These are phyloP conservation scores for Pseudolaguvia tuberculata DNA, from an alignment of 2,113 vertebrate genomes.

Conservation along the genomic window DNA sequence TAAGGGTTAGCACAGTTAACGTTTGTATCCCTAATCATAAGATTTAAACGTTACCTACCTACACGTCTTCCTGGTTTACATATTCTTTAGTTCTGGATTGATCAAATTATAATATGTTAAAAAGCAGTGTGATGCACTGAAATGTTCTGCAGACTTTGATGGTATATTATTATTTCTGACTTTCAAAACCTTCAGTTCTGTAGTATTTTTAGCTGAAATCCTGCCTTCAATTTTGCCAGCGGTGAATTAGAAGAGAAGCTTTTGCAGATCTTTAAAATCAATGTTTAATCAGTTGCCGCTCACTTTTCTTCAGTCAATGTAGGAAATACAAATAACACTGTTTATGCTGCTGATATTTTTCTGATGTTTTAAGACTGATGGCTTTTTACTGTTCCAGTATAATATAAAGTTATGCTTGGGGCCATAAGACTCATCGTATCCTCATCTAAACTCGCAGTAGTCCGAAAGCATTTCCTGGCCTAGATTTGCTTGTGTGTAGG, in stretches of 20 bases:
- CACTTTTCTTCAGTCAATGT: neutral
- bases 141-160: too few relatives aligned
- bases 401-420: neutral
- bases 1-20: too few relatives aligned
- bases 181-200: too few relatives aligned
- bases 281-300: neutral
- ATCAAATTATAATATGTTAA: too few relatives aligned
- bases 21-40: too few relatives aligned
- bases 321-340: neutral
- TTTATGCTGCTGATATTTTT: neutral
- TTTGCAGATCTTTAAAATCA: neutral
- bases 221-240: neutral
- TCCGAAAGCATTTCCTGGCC: neutral
- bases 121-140: too few relatives aligned
- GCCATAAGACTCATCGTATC: neutral
- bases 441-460: neutral
- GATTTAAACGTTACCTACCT: too few relatives aligned
- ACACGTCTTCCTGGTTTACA: too few relatives aligned
- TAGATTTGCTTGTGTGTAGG: neutral
- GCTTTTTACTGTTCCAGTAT: neutral
- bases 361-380: neutral
- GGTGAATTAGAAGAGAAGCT: too few relatives aligned
- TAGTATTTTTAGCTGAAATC: neutral
- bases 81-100: too few relatives aligned
- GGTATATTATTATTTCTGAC: too few relatives aligned